A percentile compares a stretch with the other conserved stretches of the same genome.
phyloP scores from a whole-genome alignment of 1,140 invertebrate genomes.

The Himalopsyche phryganea region DNA sequence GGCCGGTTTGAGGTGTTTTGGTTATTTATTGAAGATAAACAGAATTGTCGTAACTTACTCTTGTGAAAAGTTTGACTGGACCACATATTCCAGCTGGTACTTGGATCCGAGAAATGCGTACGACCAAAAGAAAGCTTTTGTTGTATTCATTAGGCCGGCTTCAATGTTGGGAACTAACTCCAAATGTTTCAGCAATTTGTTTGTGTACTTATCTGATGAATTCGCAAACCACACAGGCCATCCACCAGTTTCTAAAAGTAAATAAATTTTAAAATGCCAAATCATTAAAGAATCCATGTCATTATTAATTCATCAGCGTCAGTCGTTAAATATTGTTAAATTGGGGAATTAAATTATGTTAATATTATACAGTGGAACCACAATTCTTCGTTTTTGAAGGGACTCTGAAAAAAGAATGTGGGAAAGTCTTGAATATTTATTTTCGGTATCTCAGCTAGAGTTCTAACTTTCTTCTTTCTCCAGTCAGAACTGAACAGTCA shows the following conservation, averaged over 20 bases:
- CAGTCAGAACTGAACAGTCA: no score
- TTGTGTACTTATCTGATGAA: constrained; percentile 56
- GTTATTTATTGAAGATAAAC: no score
- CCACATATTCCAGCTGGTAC: constrained; percentile 63
- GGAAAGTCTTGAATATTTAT: no score
- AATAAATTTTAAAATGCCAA: background rate
- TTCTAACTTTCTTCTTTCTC: no score
- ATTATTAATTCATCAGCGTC: background rate
- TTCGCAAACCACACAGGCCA: constrained; percentile 68
- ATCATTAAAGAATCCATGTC: background rate
- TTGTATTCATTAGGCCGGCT: constrained; percentile 65
- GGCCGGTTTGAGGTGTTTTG: no score
- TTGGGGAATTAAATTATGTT: no score
- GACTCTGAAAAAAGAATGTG: no score
- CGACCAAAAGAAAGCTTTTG: constrained; percentile 66
- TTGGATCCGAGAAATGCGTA: constrained; percentile 69
- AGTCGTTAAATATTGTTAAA: no score
- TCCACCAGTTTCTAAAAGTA: constrained; percentile 59
- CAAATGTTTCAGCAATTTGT: constrained; percentile 59
- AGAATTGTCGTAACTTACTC: no score
- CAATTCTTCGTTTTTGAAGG: no score
- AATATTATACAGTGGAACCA: no score
- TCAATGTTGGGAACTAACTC: constrained; percentile 62
- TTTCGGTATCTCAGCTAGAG: no score
- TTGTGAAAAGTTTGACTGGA: constrained; percentile 63